A percentile compares a stretch with the other conserved stretches of the same genome.
phyloP scores from a whole-genome alignment of 2,797 vertebrate species.

The Heliangelus exortis region DNA sequence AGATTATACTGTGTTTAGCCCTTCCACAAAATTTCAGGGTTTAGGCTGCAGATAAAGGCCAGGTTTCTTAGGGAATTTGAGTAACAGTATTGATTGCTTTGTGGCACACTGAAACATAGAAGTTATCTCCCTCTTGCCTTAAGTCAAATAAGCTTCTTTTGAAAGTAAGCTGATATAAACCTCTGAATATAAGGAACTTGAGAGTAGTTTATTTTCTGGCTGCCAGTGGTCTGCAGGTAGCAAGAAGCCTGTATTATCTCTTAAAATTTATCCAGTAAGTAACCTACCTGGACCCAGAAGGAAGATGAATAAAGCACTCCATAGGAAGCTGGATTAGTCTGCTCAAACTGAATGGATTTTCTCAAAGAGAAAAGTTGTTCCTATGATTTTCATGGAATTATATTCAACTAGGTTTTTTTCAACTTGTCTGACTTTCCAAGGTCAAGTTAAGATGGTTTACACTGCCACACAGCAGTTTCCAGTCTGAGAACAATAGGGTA shows the following conservation, averaged over 20 bases:
- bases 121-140: neutral
- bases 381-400: neutral
- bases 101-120: neutral
- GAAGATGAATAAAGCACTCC: neutral
- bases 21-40: neutral
- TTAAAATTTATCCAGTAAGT: neutral
- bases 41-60: neutral
- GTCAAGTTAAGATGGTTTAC: conserved; percentile 3
- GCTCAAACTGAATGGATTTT: neutral
- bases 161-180: neutral
- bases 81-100: neutral
- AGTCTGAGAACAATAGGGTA: neutral
- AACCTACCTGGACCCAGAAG: neutral
- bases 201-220: neutral
- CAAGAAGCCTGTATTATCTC: neutral
- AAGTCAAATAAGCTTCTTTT: neutral
- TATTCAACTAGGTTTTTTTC: neutral
- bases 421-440: neutral
- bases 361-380: neutral
- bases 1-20: neutral
- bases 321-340: neutral
- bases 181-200: neutral
- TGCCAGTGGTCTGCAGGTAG: neutral
- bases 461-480: neutral
- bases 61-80: neutral